Percentiles rank a stretch among this genome's conserved stretches.
Conservation (phyloP, 2,888 invertebrate genomes). For the Sabatieria punctata region DNA sequence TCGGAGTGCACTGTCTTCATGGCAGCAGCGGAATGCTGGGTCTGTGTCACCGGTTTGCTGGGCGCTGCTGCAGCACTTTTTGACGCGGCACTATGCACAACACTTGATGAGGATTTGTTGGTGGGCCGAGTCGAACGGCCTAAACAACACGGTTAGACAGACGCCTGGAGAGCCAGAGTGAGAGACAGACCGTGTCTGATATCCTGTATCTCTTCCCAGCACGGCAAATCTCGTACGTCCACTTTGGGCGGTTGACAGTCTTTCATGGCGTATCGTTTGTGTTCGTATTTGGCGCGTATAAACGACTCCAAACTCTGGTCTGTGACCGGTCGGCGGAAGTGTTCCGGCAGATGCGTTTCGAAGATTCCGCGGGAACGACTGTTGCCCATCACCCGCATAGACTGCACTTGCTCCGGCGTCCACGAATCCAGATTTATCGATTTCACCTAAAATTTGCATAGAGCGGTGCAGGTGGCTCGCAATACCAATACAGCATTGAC, state of each 20-base stretch:
- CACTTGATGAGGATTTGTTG: no score
- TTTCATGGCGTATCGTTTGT: slow-evolving; percentile 89
- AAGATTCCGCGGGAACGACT: slow-evolving; percentile 81
- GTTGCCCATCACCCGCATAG: slow-evolving; percentile 93
- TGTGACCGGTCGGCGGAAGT: slow-evolving; percentile 81
- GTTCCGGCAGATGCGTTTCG: slow-evolving; percentile 82
- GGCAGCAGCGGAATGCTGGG: no score
- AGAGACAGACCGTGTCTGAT: no score
- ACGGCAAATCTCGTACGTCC: not conserved
- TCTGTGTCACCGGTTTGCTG: no score
- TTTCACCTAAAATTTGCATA: slow-evolving; percentile 49
- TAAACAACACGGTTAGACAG: no score
- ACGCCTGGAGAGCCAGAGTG: no score
- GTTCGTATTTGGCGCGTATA: slow-evolving; percentile 93
- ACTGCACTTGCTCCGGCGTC: slow-evolving; percentile 92
- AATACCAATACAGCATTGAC: no score
- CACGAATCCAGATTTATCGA: slow-evolving; percentile 94
- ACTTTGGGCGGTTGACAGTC: slow-evolving; percentile 55
- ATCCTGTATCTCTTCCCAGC: not conserved
- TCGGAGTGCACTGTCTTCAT: no score
- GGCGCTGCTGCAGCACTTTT: no score
- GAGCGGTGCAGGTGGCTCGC: no score
- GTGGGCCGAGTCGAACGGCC: no score
- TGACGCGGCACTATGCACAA: no score
- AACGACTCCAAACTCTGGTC: slow-evolving; percentile 81